phyloP scores from a whole-genome alignment of 2,888 invertebrate genomes.

The Brachynemurus nebulosus region DNA sequence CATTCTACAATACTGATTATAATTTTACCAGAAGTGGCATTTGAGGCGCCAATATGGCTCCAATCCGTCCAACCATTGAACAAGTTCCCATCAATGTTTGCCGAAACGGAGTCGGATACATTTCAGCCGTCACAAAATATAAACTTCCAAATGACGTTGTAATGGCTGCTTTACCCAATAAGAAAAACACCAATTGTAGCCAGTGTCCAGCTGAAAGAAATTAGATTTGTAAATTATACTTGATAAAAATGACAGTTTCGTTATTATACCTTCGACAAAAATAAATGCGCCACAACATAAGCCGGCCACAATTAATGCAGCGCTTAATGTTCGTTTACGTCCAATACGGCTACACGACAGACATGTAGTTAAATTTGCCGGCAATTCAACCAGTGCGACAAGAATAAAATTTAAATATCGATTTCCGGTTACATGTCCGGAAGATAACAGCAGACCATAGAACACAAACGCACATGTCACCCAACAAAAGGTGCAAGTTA shows the following conservation, averaged over 20 bases:
- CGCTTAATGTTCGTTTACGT: slow-evolving; percentile 46
- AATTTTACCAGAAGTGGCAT: slow-evolving; percentile 47
- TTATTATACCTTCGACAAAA: slow-evolving; percentile 40
- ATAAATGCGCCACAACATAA: slow-evolving; percentile 42
- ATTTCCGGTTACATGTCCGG: slow-evolving; percentile 59
- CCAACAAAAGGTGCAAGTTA: slow-evolving; percentile 66
- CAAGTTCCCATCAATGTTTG: slow-evolving; percentile 48
- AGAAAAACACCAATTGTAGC: slow-evolving; percentile 33
- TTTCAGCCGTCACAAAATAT: slow-evolving; percentile 53
- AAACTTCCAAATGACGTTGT: slow-evolving; percentile 49
- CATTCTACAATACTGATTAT: background rate
- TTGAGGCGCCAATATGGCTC: slow-evolving; percentile 51
- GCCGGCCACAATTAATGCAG: slow-evolving; percentile 47
- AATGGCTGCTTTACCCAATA: slow-evolving; percentile 50
- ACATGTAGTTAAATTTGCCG: slow-evolving; percentile 51
- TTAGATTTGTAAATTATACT: background rate
- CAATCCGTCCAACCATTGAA: slow-evolving; percentile 50
- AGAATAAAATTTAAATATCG: slow-evolving; percentile 63
- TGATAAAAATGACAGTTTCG: background rate
- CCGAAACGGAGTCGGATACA: slow-evolving; percentile 49
- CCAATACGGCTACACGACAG: slow-evolving; percentile 48
- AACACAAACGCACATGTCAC: slow-evolving; percentile 65
- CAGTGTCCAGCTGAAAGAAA: background rate
- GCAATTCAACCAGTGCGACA: slow-evolving; percentile 54
- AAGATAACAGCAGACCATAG: slow-evolving; percentile 66